A percentile compares a stretch with the other conserved stretches of the same genome.
Conservation (phyloP, 2,888 invertebrate species). For the Podotricha telesiphe region DNA sequence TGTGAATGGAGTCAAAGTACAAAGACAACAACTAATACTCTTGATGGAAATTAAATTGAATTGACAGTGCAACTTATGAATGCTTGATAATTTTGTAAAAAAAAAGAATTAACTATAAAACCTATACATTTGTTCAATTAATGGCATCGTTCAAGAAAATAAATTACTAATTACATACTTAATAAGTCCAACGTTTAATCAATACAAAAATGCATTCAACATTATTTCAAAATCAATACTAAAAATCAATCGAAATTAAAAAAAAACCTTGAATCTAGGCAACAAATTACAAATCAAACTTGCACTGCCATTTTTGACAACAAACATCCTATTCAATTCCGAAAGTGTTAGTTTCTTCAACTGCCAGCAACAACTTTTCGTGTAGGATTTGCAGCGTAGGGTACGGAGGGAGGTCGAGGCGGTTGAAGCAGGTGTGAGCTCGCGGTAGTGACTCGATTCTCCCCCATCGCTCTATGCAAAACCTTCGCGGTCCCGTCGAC, state of each 20-base stretch:
- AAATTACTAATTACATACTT: too few species aligned
- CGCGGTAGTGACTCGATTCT: constrained; percentile 96
- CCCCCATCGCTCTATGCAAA: constrained; percentile 99
- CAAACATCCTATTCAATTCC: constrained; percentile 91
- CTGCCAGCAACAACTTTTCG: constrained; percentile 95
- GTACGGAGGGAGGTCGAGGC: constrained; percentile 97
- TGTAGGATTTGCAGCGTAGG: constrained; percentile 95
- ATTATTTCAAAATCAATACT: too few species aligned
- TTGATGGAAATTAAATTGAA: not conserved
- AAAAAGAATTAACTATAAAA: too few species aligned
- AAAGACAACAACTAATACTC: not conserved
- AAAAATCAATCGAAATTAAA: too few species aligned
- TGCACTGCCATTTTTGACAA: not conserved
- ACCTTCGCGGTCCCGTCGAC: constrained; percentile 96
- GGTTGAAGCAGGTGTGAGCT: constrained; percentile 99
- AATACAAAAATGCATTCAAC: too few species aligned
- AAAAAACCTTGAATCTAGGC: not conserved
- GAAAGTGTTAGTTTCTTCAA: constrained; percentile 98
- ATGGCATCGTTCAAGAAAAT: too few species aligned
- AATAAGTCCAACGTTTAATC: too few species aligned
- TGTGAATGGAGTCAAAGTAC: constrained; percentile 1
- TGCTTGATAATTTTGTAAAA: too few species aligned
- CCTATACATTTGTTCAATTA: too few species aligned
- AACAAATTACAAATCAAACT: not conserved
- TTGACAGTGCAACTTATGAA: constrained; percentile 8